Base-by-base conservation (phyloP, 2,113 vertebrate species). In the Anser brachyrhynchus region DNA sequence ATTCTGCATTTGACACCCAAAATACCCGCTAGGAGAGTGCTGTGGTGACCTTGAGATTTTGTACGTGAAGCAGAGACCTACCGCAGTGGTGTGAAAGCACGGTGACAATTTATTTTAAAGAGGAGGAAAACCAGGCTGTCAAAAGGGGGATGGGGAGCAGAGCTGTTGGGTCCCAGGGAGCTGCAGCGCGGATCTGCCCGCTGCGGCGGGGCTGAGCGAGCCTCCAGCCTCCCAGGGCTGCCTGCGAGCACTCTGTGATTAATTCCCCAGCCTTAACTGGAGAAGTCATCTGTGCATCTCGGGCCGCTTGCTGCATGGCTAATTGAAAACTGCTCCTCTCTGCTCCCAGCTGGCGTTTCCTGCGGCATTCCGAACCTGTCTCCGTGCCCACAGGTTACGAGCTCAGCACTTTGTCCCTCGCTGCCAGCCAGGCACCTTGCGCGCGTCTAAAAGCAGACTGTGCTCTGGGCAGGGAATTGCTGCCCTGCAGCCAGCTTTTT, bases 321-420 rank as follows among this genome's bases (percentile, higher is more conserved):
- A 78, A 93, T 82, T 85, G 95, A 65, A 71, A 92, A 16, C 73
- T 7, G 65, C 57, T 64, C 13, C 11, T 15, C 62, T 18, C 61
- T 3, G 82, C 74, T 46, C 52, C 52, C 14, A 23, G 78, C 28
- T 10, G 3, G 74, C 9, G 0, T 8, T n/a, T 64, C 92, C 88
- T 1, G 1, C 1, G 3, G 62, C 10, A 20, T 22, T 31, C 62
- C 8, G 12, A 41, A 46, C 5, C 85, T 70, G 85, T 83, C 55
- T 2, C 67, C 37, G 1, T 76, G 92, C 58, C 93, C 82, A 25
- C 2, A 4, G 92, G 84, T 5, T 11, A 25, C 52, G 3, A 74
- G 41, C 5, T 54, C 44, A 2, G 91, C 16, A 0, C 69, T 31
- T 39, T 8, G 0, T 25, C 80, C 69, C 64, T 0, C 0, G 21